Evolutionary conservation across 2,797 vertebrate genomes (phyloP), one percentile per base, ranked within the genome.

Genomic region (Simalia tracyae): DNA sequence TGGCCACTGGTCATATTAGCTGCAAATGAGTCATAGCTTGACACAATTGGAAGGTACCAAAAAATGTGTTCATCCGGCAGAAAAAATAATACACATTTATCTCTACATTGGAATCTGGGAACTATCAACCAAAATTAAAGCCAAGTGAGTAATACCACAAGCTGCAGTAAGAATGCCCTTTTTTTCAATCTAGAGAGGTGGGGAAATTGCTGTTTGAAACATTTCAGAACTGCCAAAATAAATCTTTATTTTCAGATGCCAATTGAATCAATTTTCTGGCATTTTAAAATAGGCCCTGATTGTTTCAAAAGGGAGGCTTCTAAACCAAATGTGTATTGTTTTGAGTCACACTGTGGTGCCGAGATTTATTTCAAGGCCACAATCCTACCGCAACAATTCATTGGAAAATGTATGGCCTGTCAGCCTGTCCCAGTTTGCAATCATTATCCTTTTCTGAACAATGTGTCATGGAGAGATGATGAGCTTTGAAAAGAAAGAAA

Each of bases 241-340:
- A 90, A 86, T 59, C 64, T 92, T 90, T 90, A 86, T 87, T 87
- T 92, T 92, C 66, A 86, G 57, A 76, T 87, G 92, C 64, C 63
- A 92, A 61, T 61, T 92, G 88, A 87, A 92, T 61, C 57, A n/a
- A 76, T 63, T 76, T 92, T 36, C 88, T 92, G 66, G 84, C 88
- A 87, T 60, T 31, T 42, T 90, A 85, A 90, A 92, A 56, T 76
- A 17, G 88, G 19, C 22, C 72, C 3, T 90, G 19, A 57, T 92
- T 87, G 28, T 91, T 92, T 57, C 64, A 76, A 63, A 91, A 92
- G 81, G 61, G 46, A 92, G 24, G 17, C 64, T 76, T 87, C 57
- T 63, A 87, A 90, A 86, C 26, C 72, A 54, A 90, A 92, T 72
- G 36, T 63, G 66, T 63, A 76, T 63, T 89, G 84, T 90, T 86